Evolutionary conservation across 2,113 vertebrate species (phyloP).

Genomic region (Eolophus roseicapilla): DNA sequence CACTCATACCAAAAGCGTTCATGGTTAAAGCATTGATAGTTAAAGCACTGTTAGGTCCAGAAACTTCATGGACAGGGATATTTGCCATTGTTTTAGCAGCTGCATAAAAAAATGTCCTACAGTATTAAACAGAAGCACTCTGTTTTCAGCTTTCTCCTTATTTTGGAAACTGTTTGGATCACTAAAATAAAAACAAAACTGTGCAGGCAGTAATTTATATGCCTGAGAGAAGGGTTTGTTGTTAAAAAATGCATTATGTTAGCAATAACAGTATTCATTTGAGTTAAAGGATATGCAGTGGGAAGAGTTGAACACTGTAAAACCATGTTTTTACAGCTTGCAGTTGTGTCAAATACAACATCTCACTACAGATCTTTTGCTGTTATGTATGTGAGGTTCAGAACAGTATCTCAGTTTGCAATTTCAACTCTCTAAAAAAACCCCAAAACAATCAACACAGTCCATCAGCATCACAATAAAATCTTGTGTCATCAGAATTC

Average conservation of each 20-base stretch:
- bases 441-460: not conserved
- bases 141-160: slow-evolving; percentile 35
- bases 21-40: not conserved
- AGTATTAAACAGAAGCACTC: slow-evolving; percentile 15
- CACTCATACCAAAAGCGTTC: not conserved
- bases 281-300: not conserved
- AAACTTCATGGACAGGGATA: not conserved
- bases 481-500: slow-evolving; percentile 36
- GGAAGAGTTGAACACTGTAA: not conserved
- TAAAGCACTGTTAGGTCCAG: not conserved
- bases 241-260: slow-evolving; percentile 35
- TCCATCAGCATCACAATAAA: slow-evolving; percentile 16
- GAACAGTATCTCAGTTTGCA: not conserved
- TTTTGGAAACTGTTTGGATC: slow-evolving; percentile 19
- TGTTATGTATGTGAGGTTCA: not conserved
- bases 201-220: not conserved
- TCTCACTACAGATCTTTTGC: not conserved
- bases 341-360: not conserved
- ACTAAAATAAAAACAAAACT: slow-evolving; percentile 4
- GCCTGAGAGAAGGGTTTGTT: not conserved
- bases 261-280: slow-evolving; percentile 19
- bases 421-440: not conserved
- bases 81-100: slow-evolving; percentile 14
- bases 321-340: not conserved
- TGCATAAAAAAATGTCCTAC: not conserved